Evolutionary conservation across 2,888 invertebrate species (phyloP).

Genomic region (Anorthoa munda): DNA sequence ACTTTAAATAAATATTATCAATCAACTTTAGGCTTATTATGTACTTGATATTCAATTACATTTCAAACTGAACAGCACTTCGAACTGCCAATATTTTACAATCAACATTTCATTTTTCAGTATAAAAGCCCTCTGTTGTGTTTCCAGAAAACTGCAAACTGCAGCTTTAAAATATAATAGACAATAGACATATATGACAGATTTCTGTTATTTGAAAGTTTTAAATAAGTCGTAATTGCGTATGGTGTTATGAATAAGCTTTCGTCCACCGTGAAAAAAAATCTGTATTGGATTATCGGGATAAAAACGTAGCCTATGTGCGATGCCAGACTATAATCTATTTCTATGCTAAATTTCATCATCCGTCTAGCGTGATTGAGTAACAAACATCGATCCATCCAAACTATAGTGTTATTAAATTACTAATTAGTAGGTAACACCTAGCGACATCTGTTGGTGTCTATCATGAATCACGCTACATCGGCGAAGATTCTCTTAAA

Average conservation of each 20-base stretch:
- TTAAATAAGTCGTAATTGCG: not conserved
- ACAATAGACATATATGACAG: no score
- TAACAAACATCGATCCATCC: no score
- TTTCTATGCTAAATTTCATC: no score
- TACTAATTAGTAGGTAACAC: not conserved
- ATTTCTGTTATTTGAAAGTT: not conserved
- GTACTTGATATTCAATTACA: not conserved
- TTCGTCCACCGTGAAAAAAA: no score
- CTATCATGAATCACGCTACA: not conserved
- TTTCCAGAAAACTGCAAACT: not conserved
- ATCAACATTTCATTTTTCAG: not conserved
- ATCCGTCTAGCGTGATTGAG: no score
- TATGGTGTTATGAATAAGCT: no score
- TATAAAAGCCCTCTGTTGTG: not conserved
- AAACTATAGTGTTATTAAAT: no score
- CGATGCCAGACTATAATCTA: no score
- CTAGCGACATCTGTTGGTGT: conserved; percentile 36
- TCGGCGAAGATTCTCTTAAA: not conserved
- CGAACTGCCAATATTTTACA: conserved; percentile 4
- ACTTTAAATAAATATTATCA: not conserved
- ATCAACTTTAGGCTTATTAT: not conserved
- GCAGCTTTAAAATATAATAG: no score
- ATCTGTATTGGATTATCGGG: no score
- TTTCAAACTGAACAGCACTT: conserved; percentile 13
- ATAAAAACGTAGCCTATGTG: no score